Evolutionary conservation across 2,113 vertebrate genomes (phyloP).

Genomic region (Okapia johnstoni): DNA sequence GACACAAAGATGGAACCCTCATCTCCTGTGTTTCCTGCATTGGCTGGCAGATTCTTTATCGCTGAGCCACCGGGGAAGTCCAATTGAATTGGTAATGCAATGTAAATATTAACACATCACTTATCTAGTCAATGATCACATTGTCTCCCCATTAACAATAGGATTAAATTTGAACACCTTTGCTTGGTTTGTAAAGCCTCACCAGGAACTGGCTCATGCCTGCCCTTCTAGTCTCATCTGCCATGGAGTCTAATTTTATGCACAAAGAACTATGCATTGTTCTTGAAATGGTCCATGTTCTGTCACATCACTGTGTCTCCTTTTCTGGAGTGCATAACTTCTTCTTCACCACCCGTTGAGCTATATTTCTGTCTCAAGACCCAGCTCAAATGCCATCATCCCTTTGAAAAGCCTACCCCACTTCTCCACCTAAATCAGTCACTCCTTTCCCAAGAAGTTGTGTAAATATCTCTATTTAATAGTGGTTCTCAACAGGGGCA

Average conservation of each 20-base stretch:
- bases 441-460: neutral
- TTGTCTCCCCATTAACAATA: neutral
- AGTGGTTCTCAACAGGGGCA: neutral
- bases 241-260: neutral
- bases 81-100: neutral
- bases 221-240: neutral
- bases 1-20: neutral
- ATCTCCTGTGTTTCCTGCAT: neutral
- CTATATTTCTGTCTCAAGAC: neutral
- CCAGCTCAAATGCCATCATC: neutral
- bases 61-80: neutral
- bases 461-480: neutral
- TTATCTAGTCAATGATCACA: neutral
- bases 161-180: neutral
- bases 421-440: neutral
- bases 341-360: neutral
- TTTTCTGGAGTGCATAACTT: neutral
- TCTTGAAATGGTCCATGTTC: neutral
- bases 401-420: neutral
- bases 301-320: neutral
- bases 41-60: neutral
- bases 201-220: accelerated
- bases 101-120: neutral
- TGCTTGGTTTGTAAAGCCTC: neutral
- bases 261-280: neutral